Base-by-base conservation (phyloP, 2,797 vertebrate genomes). In the Hemibagrus guttatus region DNA sequence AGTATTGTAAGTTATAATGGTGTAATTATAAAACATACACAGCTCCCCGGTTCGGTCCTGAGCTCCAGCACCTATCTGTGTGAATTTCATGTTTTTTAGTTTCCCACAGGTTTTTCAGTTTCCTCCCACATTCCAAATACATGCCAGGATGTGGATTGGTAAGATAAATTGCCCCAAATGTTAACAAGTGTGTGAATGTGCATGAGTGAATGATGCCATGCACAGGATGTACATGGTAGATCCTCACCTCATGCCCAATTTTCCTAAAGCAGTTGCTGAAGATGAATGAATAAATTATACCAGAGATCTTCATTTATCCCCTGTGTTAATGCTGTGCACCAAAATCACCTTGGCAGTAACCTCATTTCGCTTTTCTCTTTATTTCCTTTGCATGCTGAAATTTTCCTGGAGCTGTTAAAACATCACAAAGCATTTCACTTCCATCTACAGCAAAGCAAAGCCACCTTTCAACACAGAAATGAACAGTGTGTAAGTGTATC, bases 241-340 rank as follows among this genome's bases (percentile, higher is more conserved):
- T 17, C 31, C 52, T 19, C 28, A 58, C 28, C 28, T 35, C 12
- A 14, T 80, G 78, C 31, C 11, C 13, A 59, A 11, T 39, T 39
- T 80, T 39, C 35, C 76, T 79, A 35, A 35, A 28, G 49, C 4
- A 28, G 46, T 16, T 69, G 16, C 12, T n/a, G 13, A 52, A 49
- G 21, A 26, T 49, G 42, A 75, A 74, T 74, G 46, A 74, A 56
- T 26, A 2, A 6, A 72, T 23, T 13, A 72, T 35, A 5, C 21
- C 71, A 72, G 23, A 74, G 14, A 8, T 5, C 21, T 56, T 78
- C 19, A 31, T 12, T 78, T 56, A 76, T 3, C 49, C 74, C 1
- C 49, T 31, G n/a, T 21, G 49, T 76, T 54, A n/a, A 56, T 76
- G n/a, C 74, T 76, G 54, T 78, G 54, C 75, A 78, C 31, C 9